Evolutionary conservation across 92 coral and sea anemone species (phyloP).

Genomic region (Hydrozoanthus gracilis): DNA sequence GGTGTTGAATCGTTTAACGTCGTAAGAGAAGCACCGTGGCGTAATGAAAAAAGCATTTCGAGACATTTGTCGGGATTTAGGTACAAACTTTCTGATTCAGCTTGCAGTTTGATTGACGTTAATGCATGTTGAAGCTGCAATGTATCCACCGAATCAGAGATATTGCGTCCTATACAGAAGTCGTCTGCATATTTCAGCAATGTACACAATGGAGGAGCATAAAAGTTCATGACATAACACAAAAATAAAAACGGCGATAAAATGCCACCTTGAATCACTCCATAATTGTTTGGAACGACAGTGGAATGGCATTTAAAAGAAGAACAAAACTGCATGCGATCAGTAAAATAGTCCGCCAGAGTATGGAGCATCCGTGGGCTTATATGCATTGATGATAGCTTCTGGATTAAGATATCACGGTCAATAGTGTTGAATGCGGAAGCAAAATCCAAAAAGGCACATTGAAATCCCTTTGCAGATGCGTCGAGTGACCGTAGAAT

Average conservation of each 20-base stretch:
- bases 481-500: neutral
- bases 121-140: neutral
- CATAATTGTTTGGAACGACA: neutral
- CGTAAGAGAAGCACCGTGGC: too few species aligned
- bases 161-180: too few species aligned
- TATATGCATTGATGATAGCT: neutral
- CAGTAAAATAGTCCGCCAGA: neutral
- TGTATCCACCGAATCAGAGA: neutral
- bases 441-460: neutral
- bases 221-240: neutral
- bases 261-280: neutral
- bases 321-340: neutral
- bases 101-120: neutral
- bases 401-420: neutral
- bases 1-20: neutral
- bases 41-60: too few species aligned
- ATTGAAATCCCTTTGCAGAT: neutral
- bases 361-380: neutral
- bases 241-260: neutral
- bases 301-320: neutral
- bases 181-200: constrained; percentile 4
- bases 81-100: too few species aligned
- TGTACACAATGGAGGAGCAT: neutral
- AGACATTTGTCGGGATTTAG: too few species aligned
- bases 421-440: neutral